phyloP scores from a whole-genome alignment of 2,113 vertebrate species.

The Bubo blakistoni region DNA sequence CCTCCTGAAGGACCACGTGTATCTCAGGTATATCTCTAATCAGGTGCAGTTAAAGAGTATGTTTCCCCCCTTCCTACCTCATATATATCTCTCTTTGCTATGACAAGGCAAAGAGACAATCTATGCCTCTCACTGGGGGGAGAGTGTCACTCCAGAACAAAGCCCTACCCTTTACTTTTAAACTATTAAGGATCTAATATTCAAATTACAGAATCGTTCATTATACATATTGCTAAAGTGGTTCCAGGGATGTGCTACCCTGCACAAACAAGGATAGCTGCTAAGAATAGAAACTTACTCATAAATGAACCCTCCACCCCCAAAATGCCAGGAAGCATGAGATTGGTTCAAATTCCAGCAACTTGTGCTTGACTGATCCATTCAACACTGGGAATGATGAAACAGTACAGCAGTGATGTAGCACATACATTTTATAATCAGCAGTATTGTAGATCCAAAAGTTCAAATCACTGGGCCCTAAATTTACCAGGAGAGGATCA shows the following conservation, averaged over 20 bases:
- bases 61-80: background rate
- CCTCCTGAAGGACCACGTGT: background rate
- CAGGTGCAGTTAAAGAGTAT: background rate
- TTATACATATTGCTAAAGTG: background rate
- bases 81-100: background rate
- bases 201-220: background rate
- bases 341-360: background rate
- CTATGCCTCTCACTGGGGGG: background rate
- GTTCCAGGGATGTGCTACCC: background rate
- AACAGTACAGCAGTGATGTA: background rate
- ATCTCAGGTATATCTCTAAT: background rate
- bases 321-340: background rate
- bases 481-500: background rate
- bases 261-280: background rate
- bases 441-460: background rate
- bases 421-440: background rate
- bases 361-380: background rate
- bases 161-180: background rate
- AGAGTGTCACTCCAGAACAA: background rate
- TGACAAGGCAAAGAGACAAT: background rate
- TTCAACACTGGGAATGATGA: background rate
- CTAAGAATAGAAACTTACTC: background rate
- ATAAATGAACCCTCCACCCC: background rate
- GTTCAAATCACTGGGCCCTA: background rate
- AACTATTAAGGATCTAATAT: background rate